These are phyloP conservation scores for Neuroscelio doddi DNA, from an alignment of 2,888 invertebrate species.

Conservation along the genomic window DNA sequence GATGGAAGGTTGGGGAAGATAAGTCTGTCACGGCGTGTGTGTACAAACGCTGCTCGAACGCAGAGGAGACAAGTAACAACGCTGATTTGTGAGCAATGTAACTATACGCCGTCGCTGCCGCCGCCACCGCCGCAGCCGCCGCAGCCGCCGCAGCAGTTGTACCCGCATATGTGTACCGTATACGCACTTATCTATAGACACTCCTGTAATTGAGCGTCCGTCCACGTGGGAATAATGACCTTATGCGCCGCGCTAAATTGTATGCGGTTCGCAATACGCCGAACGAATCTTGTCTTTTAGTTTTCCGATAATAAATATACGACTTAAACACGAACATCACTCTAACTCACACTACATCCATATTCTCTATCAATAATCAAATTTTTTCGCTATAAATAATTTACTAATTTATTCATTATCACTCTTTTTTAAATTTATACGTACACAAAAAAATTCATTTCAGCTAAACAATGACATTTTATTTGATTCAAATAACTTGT, in stretches of 20 bases:
- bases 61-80: slow-evolving; percentile 18
- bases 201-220: slow-evolving; percentile 55
- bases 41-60: slow-evolving; percentile 25
- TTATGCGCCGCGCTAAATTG: slow-evolving; percentile 25
- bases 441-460: too few relatives aligned
- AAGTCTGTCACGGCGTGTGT: slow-evolving; percentile 15
- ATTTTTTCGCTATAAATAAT: too few relatives aligned
- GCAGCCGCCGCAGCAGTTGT: too few relatives aligned
- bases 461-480: too few relatives aligned
- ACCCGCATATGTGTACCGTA: slow-evolving; percentile 30
- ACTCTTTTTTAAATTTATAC: too few relatives aligned
- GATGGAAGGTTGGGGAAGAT: slow-evolving; percentile 22
- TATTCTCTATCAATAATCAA: too few relatives aligned
- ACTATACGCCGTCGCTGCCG: slow-evolving; percentile 23
- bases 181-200: slow-evolving; percentile 33
- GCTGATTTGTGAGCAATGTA: slow-evolving; percentile 39
- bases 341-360: too few relatives aligned
- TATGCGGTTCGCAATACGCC: slow-evolving; percentile 5
- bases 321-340: too few relatives aligned
- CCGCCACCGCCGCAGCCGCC: too few relatives aligned
- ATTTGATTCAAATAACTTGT: too few relatives aligned
- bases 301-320: slow-evolving; percentile 7
- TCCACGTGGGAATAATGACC: slow-evolving; percentile 52
- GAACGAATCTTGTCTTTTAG: slow-evolving; percentile 11
- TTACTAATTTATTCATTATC: too few relatives aligned